A percentile compares a stretch with the other conserved stretches of the same genome.
phyloP scores from a whole-genome alignment of 2,888 invertebrate genomes.

The Aspidiotus rigidus region DNA sequence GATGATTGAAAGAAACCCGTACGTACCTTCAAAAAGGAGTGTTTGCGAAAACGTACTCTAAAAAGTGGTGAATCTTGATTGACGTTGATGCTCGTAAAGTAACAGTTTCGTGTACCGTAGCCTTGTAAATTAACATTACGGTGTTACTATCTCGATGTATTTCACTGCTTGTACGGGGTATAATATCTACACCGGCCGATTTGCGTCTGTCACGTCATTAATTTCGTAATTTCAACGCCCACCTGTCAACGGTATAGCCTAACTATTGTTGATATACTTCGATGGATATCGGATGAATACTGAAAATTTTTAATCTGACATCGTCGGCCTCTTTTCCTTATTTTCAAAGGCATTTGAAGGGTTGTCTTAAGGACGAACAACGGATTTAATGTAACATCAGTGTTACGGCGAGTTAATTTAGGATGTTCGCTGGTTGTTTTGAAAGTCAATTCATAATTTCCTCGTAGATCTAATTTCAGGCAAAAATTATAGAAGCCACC shows the following conservation, averaged over 20 bases:
- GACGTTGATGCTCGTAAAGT: not conserved
- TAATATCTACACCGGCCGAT: not conserved
- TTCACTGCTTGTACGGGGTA: not conserved
- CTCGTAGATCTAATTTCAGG: too few species aligned
- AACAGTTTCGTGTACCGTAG: not conserved
- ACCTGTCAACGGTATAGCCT: slow-evolving; percentile 1
- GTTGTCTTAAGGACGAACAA: too few species aligned
- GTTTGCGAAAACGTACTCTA: not conserved
- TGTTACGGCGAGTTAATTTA: too few species aligned
- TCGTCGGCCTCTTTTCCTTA: too few species aligned
- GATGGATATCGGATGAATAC: not conserved
- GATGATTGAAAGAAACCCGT: not conserved
- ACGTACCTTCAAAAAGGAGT: not conserved
- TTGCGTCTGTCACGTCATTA: slow-evolving; percentile 18
- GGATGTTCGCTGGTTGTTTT: too few species aligned
- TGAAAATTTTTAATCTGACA: too few species aligned
- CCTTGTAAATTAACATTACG: not conserved
- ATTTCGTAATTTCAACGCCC: slow-evolving; percentile 12
- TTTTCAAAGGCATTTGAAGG: too few species aligned
- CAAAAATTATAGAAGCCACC: too few species aligned
- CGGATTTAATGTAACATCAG: too few species aligned
- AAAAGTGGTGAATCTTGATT: not conserved
- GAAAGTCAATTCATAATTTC: too few species aligned
- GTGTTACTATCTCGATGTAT: not conserved
- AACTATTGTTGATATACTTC: slow-evolving; percentile 4